These are phyloP conservation scores for Cephus spinipes DNA, from an alignment of 2,888 invertebrate genomes.

Conservation along the genomic window DNA sequence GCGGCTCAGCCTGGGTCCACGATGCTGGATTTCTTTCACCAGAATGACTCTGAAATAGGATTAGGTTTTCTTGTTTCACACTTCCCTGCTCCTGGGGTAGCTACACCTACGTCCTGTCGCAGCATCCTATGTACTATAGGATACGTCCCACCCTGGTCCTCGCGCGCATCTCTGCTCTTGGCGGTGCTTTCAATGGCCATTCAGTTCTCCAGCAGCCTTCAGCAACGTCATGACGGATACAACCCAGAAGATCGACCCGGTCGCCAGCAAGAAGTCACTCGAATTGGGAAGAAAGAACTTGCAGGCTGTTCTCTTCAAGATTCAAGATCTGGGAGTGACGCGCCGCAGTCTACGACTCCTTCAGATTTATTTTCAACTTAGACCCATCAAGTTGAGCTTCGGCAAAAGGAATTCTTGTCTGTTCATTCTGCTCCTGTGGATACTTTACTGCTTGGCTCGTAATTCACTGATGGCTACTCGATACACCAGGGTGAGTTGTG, in stretches of 20 bases:
- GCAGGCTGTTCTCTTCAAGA: constrained; percentile 37
- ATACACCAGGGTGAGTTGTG: constrained; percentile 38
- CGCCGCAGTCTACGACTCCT: constrained; percentile 33
- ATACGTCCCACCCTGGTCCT: neutral
- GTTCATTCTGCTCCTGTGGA: constrained; percentile 23
- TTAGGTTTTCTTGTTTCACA: constrained; percentile 51
- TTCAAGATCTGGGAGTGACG: constrained; percentile 33
- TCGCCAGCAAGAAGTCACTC: constrained; percentile 33
- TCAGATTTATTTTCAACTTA: constrained; percentile 32
- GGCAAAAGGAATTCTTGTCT: constrained; percentile 5
- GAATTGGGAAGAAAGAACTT: constrained; percentile 47
- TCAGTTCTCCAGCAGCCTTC: neutral
- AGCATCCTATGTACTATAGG: too few relatives aligned
- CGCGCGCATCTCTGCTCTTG: constrained; percentile 13
- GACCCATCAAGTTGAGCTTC: constrained; percentile 23
- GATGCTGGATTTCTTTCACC: too few relatives aligned
- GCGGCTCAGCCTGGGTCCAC: too few relatives aligned
- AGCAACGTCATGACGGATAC: constrained; percentile 38
- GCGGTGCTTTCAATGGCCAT: constrained; percentile 18
- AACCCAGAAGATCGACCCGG: constrained; percentile 23
- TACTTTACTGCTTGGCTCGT: constrained; percentile 31
- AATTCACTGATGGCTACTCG: constrained; percentile 31
- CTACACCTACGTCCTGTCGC: neutral
- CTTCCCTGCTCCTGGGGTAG: constrained; percentile 32
- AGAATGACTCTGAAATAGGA: neutral